phyloP scores from a whole-genome alignment of 2,797 vertebrate genomes.

The Luscinia luscinia region DNA sequence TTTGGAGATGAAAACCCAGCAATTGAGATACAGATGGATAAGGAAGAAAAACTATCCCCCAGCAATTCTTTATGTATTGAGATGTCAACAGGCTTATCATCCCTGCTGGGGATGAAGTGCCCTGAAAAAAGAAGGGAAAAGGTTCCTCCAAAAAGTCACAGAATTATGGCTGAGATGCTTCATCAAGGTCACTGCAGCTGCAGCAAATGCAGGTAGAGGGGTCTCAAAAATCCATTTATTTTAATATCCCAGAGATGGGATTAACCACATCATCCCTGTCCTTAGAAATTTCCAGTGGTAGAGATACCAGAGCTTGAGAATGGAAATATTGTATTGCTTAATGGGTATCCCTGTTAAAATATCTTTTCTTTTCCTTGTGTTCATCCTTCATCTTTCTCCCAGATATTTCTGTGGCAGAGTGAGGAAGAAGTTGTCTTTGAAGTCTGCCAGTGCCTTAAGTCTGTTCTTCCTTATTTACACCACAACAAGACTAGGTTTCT shows the following conservation, averaged over 20 bases:
- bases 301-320: neutral
- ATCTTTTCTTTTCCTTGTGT: neutral
- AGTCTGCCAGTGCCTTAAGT: neutral
- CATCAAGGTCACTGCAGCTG: neutral
- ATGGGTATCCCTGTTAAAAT: neutral
- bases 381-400: neutral
- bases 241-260: neutral
- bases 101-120: neutral
- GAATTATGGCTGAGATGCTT: neutral
- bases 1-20: conserved; percentile 15
- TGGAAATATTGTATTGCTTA: neutral
- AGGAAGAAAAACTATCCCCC: neutral
- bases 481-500: neutral
- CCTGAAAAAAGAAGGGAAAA: neutral
- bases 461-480: neutral
- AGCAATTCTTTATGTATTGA: conserved; percentile 8
- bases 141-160: neutral
- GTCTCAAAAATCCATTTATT: neutral
- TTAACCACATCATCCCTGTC: neutral
- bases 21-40: conserved; percentile 26
- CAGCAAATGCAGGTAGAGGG: neutral
- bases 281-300: neutral
- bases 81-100: conserved; percentile 45
- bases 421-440: neutral
- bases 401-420: neutral